Evolutionary conservation across 2,888 invertebrate species (phyloP).

Genomic region (Pristionchus entomophagus): DNA sequence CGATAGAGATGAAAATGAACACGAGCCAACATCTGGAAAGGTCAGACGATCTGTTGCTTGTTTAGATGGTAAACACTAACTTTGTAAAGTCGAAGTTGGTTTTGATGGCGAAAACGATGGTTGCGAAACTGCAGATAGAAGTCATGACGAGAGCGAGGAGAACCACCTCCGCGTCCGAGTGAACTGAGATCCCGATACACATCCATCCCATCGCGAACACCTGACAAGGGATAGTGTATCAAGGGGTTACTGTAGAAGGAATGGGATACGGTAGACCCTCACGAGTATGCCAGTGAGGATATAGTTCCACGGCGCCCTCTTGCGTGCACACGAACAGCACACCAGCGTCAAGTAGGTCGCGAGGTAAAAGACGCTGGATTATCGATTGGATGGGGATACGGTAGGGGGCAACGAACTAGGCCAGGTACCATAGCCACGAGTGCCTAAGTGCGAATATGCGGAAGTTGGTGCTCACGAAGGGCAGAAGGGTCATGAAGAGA

Average conservation of each 20-base stretch:
- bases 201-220: conserved; percentile 20
- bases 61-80: not conserved
- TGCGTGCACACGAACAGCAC: not conserved
- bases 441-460: conserved; percentile 11
- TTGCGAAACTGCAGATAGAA: not conserved
- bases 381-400: not conserved
- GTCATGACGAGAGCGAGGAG: conserved; percentile 1
- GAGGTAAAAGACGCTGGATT: not conserved
- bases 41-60: not conserved
- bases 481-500: conserved; percentile 68
- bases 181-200: not conserved
- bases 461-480: conserved; percentile 61
- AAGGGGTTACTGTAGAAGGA: not conserved
- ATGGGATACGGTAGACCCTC: not conserved
- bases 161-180: not conserved
- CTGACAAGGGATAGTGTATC: not conserved
- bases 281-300: not conserved
- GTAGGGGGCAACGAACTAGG: not conserved
- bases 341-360: not conserved
- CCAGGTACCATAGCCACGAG: not conserved
- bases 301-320: not conserved
- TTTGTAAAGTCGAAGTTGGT: conserved; percentile 33
- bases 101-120: conserved; percentile 13
- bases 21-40: not conserved
- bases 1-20: not conserved